A percentile compares a stretch with the other conserved stretches of the same genome.
These are phyloP conservation scores for Porites australiensis DNA, from an alignment of 64 coral and sea anemone genomes.

Conservation along the genomic window DNA sequence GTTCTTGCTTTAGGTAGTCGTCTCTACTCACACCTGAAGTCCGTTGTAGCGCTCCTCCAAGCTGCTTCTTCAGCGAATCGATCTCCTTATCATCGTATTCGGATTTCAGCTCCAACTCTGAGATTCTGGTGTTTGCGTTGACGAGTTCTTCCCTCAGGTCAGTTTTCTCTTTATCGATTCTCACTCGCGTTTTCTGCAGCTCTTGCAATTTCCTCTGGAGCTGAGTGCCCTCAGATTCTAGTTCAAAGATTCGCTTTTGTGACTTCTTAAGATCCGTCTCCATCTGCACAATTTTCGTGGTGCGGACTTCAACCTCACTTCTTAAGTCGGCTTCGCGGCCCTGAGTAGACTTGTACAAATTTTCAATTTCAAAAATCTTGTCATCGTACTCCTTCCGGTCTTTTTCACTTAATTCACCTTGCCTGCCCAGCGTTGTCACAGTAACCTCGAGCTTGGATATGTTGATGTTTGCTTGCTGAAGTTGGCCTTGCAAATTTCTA, in stretches of 20 bases:
- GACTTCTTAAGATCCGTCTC: constrained; percentile 93
- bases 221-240: constrained; percentile 72
- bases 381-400: constrained; percentile 76
- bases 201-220: constrained; percentile 83
- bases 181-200: constrained; percentile 72
- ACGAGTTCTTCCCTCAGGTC: constrained; percentile 85
- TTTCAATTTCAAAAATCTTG: constrained; percentile 75
- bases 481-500: constrained; percentile 82
- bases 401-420: constrained; percentile 53
- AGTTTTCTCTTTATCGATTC: constrained; percentile 70
- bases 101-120: constrained; percentile 90
- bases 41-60: constrained; percentile 80
- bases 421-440: constrained; percentile 68
- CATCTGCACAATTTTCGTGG: constrained; percentile 67
- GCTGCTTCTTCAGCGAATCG: constrained; percentile 82
- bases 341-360: constrained; percentile 78
- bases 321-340: constrained; percentile 86
- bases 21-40: constrained; percentile 69
- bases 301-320: constrained; percentile 79
- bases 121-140: constrained; percentile 75
- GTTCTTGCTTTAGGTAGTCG: constrained; percentile 74
- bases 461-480: constrained; percentile 68
- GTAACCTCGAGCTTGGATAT: constrained; percentile 82
- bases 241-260: constrained; percentile 87
- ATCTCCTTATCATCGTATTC: constrained; percentile 90